Percentiles rank a stretch among this genome's conserved stretches.
phyloP scores from a whole-genome alignment of 2,797 vertebrate genomes.

The Malurus splendens region DNA sequence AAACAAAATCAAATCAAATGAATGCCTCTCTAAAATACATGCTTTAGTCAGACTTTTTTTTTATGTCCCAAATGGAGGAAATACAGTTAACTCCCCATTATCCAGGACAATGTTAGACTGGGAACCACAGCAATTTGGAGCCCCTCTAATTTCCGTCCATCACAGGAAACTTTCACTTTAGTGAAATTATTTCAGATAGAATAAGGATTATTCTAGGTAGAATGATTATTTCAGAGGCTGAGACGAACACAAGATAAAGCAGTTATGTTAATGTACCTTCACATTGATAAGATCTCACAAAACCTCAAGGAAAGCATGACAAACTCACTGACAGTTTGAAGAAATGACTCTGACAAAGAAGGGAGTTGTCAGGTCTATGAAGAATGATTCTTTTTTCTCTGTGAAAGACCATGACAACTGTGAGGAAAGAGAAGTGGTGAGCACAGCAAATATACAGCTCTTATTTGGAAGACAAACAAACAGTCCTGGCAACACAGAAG shows the following conservation, averaged over 20 bases:
- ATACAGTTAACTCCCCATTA: neutral
- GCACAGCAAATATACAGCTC: neutral
- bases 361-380: neutral
- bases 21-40: neutral
- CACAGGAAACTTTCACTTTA: neutral
- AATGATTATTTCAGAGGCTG: neutral
- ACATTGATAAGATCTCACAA: neutral
- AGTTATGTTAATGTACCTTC: neutral
- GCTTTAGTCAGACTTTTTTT: neutral
- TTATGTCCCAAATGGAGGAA: neutral
- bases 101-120: neutral
- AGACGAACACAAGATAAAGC: neutral
- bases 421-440: neutral
- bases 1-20: neutral
- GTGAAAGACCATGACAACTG: neutral
- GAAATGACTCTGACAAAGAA: neutral
- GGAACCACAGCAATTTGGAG: neutral
- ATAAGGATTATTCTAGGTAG: neutral
- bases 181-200: neutral
- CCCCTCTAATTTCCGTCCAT: neutral
- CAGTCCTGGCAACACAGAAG: neutral
- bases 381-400: neutral
- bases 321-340: neutral
- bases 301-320: neutral
- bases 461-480: neutral